Evolutionary conservation across 2,113 vertebrate genomes (phyloP).

Genomic region (Octodon degus): DNA sequence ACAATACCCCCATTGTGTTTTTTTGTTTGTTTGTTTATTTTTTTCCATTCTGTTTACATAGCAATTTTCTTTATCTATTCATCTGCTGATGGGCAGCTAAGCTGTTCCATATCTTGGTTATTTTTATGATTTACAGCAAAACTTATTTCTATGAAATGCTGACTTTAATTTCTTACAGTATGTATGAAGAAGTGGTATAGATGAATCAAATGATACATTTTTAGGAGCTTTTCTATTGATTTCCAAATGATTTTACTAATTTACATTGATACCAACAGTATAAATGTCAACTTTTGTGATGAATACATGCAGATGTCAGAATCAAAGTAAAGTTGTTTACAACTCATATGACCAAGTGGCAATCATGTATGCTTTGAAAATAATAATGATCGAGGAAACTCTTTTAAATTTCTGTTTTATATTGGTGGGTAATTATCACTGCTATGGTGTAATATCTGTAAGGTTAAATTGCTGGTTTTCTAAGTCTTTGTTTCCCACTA

Average conservation of each 20-base stretch:
- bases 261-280: not conserved
- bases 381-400: not conserved
- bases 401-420: not conserved
- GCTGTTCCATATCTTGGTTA: not conserved
- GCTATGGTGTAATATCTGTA: not conserved
- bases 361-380: not conserved
- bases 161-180: not conserved
- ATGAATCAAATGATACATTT: not conserved
- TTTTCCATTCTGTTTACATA: not conserved
- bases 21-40: too few relatives aligned
- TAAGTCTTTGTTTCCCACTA: not conserved
- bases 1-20: not conserved
- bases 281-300: not conserved
- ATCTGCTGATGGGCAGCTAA: not conserved
- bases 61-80: not conserved
- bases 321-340: not conserved
- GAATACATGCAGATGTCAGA: not conserved
- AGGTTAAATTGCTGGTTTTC: not conserved
- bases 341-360: not conserved
- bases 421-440: not conserved
- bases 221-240: not conserved
- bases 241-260: not conserved
- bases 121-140: not conserved
- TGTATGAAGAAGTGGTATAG: not conserved
- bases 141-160: not conserved